These are phyloP conservation scores for Rafetus swinhoei DNA, from an alignment of 2,113 vertebrate genomes.

Conservation along the genomic window DNA sequence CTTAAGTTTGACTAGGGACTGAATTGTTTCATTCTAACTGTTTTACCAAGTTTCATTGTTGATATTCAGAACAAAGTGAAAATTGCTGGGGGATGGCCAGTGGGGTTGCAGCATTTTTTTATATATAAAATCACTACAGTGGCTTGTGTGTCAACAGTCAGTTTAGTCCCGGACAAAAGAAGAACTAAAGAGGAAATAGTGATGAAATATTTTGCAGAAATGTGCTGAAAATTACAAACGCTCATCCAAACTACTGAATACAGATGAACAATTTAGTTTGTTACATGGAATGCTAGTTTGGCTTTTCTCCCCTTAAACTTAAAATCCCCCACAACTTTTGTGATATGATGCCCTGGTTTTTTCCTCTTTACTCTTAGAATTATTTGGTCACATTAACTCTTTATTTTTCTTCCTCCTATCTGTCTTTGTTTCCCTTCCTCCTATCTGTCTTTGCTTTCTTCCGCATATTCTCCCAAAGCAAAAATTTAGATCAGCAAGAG, in stretches of 20 bases:
- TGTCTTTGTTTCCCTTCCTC: neutral
- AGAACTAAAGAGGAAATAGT: neutral
- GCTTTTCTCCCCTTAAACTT: slow-evolving; percentile 47
- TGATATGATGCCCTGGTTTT: slow-evolving; percentile 11
- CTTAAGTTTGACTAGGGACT: neutral
- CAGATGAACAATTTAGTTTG: slow-evolving; percentile 1
- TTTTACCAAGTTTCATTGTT: neutral
- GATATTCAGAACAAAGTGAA: neutral
- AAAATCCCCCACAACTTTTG: slow-evolving; percentile 36
- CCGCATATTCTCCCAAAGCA: slow-evolving; percentile 2
- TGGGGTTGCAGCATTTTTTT: neutral
- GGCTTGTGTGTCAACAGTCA: neutral
- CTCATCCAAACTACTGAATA: slow-evolving; percentile 36
- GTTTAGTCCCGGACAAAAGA: slow-evolving; percentile 1
- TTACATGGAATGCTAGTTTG: slow-evolving; percentile 19
- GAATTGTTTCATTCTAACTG: neutral
- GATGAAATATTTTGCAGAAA: slow-evolving; percentile 19
- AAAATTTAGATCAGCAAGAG: neutral
- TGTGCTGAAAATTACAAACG: neutral
- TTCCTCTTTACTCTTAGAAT: neutral
- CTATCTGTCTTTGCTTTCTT: too few species aligned
- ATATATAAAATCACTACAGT: neutral
- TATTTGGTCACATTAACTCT: neutral
- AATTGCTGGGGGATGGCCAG: neutral
- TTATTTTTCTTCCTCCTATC: slow-evolving; percentile 43